Conservation (phyloP, 2,888 invertebrate genomes). For the Plebejus argus region DNA sequence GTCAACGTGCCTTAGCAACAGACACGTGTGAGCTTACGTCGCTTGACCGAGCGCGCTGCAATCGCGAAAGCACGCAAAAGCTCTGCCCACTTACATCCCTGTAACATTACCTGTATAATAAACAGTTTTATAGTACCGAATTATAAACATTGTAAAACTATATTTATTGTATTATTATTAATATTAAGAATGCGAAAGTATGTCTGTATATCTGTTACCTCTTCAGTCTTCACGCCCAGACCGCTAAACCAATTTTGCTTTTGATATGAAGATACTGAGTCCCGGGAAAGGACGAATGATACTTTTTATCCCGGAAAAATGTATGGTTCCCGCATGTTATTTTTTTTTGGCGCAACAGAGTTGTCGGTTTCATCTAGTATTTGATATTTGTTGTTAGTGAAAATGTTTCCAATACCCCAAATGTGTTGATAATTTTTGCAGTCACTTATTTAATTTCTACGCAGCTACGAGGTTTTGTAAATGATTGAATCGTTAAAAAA, state of each 20-base stretch:
- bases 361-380: too few species aligned
- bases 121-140: neutral
- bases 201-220: too few species aligned
- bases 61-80: neutral
- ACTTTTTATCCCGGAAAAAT: too few species aligned
- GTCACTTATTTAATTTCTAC: neutral
- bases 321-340: too few species aligned
- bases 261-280: too few species aligned
- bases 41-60: constrained; percentile 3
- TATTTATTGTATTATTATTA: neutral
- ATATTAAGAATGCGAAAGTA: too few species aligned
- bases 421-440: neutral
- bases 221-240: too few species aligned
- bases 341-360: too few species aligned
- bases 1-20: neutral
- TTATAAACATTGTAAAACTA: neutral
- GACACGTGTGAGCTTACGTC: neutral
- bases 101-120: neutral
- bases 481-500: neutral
- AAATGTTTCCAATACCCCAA: neutral
- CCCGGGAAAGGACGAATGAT: too few species aligned
- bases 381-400: too few species aligned
- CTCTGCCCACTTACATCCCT: neutral
- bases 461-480: neutral
- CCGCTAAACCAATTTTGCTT: too few species aligned